Conservation (phyloP, 2,113 vertebrate genomes). For the Columba livia region DNA sequence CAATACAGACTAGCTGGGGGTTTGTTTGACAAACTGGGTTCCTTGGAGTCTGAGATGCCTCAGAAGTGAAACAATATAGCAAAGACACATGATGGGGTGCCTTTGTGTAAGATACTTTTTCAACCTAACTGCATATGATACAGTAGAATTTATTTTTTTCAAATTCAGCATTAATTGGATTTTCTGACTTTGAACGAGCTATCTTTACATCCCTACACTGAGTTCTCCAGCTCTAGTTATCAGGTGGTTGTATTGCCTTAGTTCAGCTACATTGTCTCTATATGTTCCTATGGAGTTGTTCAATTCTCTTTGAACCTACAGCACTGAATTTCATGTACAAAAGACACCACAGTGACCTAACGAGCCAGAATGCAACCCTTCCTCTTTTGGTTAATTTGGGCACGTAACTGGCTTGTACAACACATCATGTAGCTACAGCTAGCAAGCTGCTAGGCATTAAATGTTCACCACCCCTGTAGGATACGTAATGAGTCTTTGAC, state of each 20-base stretch:
- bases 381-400: not conserved
- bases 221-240: not conserved
- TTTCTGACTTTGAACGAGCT: not conserved
- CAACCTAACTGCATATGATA: not conserved
- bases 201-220: not conserved
- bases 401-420: not conserved
- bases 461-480: not conserved
- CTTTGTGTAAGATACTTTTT: not conserved
- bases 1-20: accelerated
- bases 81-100: not conserved
- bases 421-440: not conserved
- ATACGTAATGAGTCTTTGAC: not conserved
- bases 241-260: not conserved
- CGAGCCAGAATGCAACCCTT: not conserved
- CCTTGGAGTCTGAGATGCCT: not conserved
- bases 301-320: not conserved
- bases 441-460: not conserved
- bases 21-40: not conserved
- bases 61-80: not conserved
- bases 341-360: not conserved
- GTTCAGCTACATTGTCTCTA: not conserved
- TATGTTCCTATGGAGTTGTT: not conserved
- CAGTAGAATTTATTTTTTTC: not conserved
- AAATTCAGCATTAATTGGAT: not conserved
- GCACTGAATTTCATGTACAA: not conserved